phyloP scores from a whole-genome alignment of 2,113 vertebrate species.

The Tachysurus vachellii region DNA sequence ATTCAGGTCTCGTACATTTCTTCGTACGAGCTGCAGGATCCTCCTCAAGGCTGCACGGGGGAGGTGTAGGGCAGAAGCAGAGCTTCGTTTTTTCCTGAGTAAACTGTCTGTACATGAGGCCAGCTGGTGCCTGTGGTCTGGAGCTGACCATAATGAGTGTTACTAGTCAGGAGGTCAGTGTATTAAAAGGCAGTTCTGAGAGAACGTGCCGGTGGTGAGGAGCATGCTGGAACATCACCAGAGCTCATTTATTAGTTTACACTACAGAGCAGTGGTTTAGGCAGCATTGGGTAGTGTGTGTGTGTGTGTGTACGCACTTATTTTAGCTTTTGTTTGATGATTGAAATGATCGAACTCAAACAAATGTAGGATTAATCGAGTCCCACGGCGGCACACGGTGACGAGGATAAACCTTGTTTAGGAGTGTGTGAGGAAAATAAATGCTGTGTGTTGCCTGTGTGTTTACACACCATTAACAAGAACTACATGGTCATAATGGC shows the following conservation, averaged over 20 bases:
- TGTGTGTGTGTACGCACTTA: slow-evolving; percentile 27
- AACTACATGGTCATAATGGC: neutral
- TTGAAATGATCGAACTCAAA: slow-evolving; percentile 37
- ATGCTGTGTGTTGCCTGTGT: neutral
- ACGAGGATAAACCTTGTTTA: slow-evolving; percentile 19
- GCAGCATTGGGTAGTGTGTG: slow-evolving; percentile 24
- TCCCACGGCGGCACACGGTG: neutral
- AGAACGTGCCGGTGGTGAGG: slow-evolving; percentile 33
- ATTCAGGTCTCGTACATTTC: slow-evolving; percentile 3
- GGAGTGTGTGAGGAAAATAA: neutral
- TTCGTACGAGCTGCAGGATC: slow-evolving; percentile 5
- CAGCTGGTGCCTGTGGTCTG: slow-evolving; percentile 52
- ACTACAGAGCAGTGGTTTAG: slow-evolving; percentile 33
- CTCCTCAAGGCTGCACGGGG: slow-evolving; percentile 21
- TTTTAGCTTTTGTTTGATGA: slow-evolving; percentile 45
- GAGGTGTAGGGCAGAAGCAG: slow-evolving; percentile 20
- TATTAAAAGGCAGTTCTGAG: slow-evolving; percentile 48
- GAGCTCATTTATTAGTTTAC: slow-evolving; percentile 49
- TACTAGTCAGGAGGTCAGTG: slow-evolving; percentile 50
- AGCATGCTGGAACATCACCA: slow-evolving; percentile 46
- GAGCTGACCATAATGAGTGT: slow-evolving; percentile 49
- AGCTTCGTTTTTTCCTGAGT: slow-evolving; percentile 45
- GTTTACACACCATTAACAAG: neutral
- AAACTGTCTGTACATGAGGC: slow-evolving; percentile 41
- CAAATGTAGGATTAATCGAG: slow-evolving; percentile 30